These are phyloP conservation scores for Chloropsis hardwickii DNA, from an alignment of 2,113 vertebrate species.

Conservation along the genomic window DNA sequence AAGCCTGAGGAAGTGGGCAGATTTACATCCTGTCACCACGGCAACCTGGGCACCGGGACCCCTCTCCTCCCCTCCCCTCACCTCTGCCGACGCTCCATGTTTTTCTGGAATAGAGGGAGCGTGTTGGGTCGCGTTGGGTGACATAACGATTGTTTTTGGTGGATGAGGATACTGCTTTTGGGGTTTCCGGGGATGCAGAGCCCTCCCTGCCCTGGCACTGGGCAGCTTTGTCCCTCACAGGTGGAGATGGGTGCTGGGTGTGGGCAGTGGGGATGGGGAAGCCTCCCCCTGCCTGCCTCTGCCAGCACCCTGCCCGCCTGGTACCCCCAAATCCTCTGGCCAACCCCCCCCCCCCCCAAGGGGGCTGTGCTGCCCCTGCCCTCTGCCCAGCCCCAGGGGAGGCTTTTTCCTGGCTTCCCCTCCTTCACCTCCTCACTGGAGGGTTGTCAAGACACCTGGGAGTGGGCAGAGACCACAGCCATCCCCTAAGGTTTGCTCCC, in stretches of 20 bases:
- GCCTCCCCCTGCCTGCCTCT: background rate
- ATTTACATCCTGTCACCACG: background rate
- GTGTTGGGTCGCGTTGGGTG: background rate
- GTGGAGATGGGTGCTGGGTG: background rate
- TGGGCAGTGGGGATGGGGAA: background rate
- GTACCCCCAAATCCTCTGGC: background rate
- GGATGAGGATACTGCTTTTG: background rate
- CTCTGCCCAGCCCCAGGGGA: fast-evolving
- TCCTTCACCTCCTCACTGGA: background rate
- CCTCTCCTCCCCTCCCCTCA: background rate
- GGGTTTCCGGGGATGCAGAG: background rate
- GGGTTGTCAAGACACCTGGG: background rate
- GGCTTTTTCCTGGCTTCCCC: background rate
- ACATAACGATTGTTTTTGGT: background rate
- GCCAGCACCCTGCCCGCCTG: background rate
- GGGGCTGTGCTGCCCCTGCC: background rate
- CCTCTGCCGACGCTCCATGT: background rate
- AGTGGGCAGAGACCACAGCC: background rate
- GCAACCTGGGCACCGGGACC: background rate
- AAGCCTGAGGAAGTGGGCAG: background rate
- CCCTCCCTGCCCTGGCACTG: background rate
- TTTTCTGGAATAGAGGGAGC: background rate
- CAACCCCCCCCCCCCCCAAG: background rate
- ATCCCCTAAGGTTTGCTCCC: background rate
- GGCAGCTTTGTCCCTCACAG: background rate